Evolutionary conservation across 2,113 vertebrate species (phyloP), one percentile per base, ranked within the genome.

Genomic region (Dasyurus viverrinus): DNA sequence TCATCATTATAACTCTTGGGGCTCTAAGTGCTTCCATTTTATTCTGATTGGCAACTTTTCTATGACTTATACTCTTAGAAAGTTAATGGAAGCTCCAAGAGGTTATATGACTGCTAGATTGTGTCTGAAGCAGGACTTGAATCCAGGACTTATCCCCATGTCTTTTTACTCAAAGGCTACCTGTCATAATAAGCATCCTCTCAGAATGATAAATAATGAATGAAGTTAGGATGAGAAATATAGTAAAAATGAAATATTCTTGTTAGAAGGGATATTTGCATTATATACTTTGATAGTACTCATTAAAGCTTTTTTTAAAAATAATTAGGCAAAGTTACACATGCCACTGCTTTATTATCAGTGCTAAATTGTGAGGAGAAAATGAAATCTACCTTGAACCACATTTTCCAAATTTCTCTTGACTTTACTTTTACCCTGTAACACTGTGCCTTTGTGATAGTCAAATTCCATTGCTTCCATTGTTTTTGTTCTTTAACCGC

Each of bases 381-480:
- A 93, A 30, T 53, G 92, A 94, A 91, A 91, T 68, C 50, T 53
- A 91, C 36, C 68, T 91, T 90, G 60, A 90, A 50, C 53, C 42
- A 26, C 57, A 53, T 25, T 95, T 96, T 96, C 92, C 47, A 90
- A 47, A 91, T 93, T 95, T 42, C 9, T 90, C 23, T 95, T 53
- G 53, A 68, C 68, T 95, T 90, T 91, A 50, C 68, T 22, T 60
- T 14, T 42, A 26, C 22, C 54, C 11, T 91, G 7, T 11, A 3
- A 26, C 23, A 9, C 54, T 93, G 42, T 84, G 19, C 9, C 54
- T 92, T 50, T 84, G 90, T 91, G 68, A 84, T 30, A 89, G 27
- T 76, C n/a, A 92, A 93, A 42, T 42, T 89, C 23, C n/a, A 60
- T 60, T 93, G 2, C 54, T 26, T 93, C 12, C 47, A 47, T 47